Evolutionary conservation across 2,888 invertebrate genomes (phyloP), one percentile per base, ranked within the genome.

Genomic region (Protophormia terraenovae): DNA sequence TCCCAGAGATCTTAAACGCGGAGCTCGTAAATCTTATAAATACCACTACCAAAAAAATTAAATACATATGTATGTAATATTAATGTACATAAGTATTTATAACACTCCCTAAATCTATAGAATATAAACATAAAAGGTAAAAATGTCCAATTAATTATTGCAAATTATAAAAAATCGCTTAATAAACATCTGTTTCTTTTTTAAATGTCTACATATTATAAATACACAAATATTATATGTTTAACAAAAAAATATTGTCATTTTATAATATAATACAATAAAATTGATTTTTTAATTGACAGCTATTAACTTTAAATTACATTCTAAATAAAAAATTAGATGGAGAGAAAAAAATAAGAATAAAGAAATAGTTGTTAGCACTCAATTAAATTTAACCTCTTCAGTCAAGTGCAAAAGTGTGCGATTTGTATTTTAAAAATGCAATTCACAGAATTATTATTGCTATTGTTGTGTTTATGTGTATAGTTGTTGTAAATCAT

Each of bases 321-420:
- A 81, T 45, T 72, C 29, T 47, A 62, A 55, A 55, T 45, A 55
- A 60, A 78, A 50, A 67, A 22, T 47, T n/a, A n/a, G 8, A 47
- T 10, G 12, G 16, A 38, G 12, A 38, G 32, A 32, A 38, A 7
- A 24, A 47, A 47, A 69, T 7, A 38, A 14, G 55, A 38, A 58
- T 53, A 66, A 29, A 32, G 60, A 72, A 80, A 84, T 85, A 85
- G 85, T 85, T 85, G 73, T 19, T 60, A 62, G 58, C 82, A 79
- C 78, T 82, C 73, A 85, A 85, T 85, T 82, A 82, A 76, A 84
- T 67, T 79, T 76, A 79, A 85, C 82, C 82, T 82, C 85, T 82
- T 79, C 78, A 75, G 82, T 85, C 85, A 85, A 85, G 85, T 82
- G 78, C 78, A 82, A 79, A 85, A 85, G 85, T 82, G 85, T 85